These are phyloP conservation scores for Drosophila bunnanda DNA, from an alignment of 2,888 invertebrate species.

Conservation along the genomic window DNA sequence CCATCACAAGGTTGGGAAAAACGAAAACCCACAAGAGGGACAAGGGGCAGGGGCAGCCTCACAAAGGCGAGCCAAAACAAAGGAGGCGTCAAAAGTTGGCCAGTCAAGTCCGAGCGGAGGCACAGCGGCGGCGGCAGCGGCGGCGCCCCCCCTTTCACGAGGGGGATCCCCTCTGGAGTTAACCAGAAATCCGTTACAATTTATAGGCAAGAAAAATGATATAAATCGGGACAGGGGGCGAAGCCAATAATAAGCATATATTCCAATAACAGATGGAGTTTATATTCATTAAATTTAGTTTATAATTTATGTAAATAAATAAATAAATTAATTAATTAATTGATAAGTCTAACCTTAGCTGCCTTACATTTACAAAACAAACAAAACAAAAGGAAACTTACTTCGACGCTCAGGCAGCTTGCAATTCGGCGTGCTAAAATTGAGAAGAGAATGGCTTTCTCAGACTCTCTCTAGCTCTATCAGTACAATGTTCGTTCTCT, in stretches of 20 bases:
- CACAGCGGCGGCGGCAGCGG: not conserved
- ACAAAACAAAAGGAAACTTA: no score
- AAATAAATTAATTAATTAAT: no score
- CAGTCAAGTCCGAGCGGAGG: constrained; percentile 16
- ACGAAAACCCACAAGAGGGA: constrained; percentile 56
- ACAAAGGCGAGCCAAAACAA: constrained; percentile 46
- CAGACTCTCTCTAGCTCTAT: no score
- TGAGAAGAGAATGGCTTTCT: no score
- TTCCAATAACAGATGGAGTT: not conserved
- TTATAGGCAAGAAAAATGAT: constrained; percentile 46
- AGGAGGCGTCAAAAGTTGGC: constrained; percentile 55
- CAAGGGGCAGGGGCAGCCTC: not conserved
- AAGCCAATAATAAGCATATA: not conserved
- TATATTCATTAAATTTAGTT: no score
- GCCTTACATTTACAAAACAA: no score
- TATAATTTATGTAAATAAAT: not conserved
- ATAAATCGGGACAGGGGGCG: constrained; percentile 5
- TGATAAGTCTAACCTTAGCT: not conserved
- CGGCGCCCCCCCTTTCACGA: constrained; percentile 1
- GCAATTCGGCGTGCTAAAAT: no score
- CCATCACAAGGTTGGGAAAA: constrained; percentile 46
- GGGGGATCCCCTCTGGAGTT: not conserved
- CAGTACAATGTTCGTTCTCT: no score
- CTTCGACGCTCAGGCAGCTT: no score
- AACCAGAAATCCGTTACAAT: constrained; percentile 57